phyloP scores from a whole-genome alignment of 2,113 vertebrate species.

The Poicephalus gulielmi region DNA sequence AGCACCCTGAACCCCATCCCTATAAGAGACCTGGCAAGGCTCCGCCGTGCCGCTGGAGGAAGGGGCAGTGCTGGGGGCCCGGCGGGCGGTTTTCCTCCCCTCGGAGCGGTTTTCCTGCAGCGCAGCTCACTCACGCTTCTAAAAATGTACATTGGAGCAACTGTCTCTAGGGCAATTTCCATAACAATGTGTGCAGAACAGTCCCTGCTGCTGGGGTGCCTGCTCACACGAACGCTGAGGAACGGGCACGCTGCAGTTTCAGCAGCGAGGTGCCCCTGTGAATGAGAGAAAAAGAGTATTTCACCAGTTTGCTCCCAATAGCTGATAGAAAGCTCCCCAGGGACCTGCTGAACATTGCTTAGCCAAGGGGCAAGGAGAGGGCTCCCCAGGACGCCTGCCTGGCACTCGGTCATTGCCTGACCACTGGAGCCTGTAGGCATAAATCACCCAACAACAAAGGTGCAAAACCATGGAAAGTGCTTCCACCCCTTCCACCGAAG shows the following conservation, averaged over 20 bases:
- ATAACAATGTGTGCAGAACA: slow-evolving; percentile 20
- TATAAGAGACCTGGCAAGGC: not conserved
- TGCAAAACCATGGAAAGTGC: not conserved
- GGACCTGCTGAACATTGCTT: not conserved
- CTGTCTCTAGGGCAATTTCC: slow-evolving; percentile 43
- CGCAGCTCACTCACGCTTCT: not conserved
- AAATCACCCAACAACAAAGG: not conserved
- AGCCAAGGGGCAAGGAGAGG: not conserved
- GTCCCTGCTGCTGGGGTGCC: not conserved
- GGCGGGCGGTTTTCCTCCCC: not conserved
- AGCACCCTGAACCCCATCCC: not conserved
- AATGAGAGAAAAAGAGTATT: not conserved
- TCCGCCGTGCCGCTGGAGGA: fast-evolving
- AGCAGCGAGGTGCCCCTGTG: not conserved
- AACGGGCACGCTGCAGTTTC: fast-evolving
- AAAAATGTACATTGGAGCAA: not conserved
- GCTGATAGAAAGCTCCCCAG: not conserved
- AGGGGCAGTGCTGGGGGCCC: not conserved
- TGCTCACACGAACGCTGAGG: fast-evolving
- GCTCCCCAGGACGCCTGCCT: not conserved
- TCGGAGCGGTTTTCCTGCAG: not conserved
- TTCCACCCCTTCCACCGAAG: not conserved
- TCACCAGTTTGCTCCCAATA: not conserved
- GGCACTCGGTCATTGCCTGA: fast-evolving
- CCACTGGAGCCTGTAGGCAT: not conserved